Evolutionary conservation across 1,140 invertebrate species (phyloP).

Genomic region (Bombyx mandarina): DNA sequence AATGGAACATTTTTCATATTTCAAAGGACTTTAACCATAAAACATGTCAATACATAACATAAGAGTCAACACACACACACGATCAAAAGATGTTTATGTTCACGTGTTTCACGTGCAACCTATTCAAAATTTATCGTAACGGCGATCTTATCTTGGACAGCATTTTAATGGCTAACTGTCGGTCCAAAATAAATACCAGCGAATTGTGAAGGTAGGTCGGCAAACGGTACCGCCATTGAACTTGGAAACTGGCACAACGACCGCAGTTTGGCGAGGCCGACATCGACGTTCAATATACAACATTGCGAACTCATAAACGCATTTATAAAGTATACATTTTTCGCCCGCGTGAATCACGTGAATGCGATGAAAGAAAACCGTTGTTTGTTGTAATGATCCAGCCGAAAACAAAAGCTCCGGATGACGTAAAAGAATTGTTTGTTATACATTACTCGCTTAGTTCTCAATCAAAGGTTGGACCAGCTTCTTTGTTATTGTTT

Average conservation of each 20-base stretch:
- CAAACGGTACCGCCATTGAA: constrained; percentile 52
- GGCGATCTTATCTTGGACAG: constrained; percentile 34
- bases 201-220: constrained; percentile 62
- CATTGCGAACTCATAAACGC: constrained; percentile 28
- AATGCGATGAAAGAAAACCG: too few relatives aligned
- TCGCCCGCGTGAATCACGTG: too few relatives aligned
- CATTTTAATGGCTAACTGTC: constrained; percentile 62
- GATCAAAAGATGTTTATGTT: not conserved
- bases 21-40: too few relatives aligned
- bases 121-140: constrained; percentile 22
- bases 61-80: not conserved
- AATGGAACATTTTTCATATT: too few relatives aligned
- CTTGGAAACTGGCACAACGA: constrained; percentile 51
- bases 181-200: constrained; percentile 45
- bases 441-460: too few relatives aligned
- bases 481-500: too few relatives aligned
- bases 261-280: constrained; percentile 14
- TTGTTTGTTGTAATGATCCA: too few relatives aligned
- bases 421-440: too few relatives aligned
- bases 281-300: not conserved
- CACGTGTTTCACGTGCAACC: not conserved
- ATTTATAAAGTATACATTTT: too few relatives aligned
- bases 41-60: too few relatives aligned
- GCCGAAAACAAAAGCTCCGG: too few relatives aligned
- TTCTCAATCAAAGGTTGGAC: too few relatives aligned